Percentiles rank a stretch among this genome's conserved stretches.
phyloP scores from a whole-genome alignment of 1,140 invertebrate species.

The Drosophila trapezifrons region DNA sequence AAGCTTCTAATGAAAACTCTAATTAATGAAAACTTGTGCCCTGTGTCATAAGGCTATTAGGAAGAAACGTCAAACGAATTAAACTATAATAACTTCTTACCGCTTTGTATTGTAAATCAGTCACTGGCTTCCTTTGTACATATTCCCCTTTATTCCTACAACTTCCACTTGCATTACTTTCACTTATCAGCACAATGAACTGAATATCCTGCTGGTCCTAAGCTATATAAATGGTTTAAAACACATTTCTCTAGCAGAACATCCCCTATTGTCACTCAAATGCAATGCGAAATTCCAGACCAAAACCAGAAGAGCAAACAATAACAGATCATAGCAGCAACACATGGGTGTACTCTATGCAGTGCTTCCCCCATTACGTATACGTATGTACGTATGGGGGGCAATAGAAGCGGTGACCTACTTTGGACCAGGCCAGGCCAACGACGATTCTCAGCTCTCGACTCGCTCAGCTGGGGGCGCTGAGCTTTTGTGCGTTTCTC shows the following conservation, averaged over 20 bases:
- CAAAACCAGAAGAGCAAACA: conserved; percentile 30
- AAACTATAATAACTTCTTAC: neutral
- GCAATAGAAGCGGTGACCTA: conserved; percentile 48
- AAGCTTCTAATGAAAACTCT: too few species aligned
- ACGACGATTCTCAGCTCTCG: conserved; percentile 23
- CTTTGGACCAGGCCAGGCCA: conserved; percentile 24
- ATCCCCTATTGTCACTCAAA: conserved; percentile 23
- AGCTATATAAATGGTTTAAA: conserved; percentile 1
- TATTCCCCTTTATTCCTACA: neutral
- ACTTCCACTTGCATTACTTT: neutral
- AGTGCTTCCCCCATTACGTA: conserved; percentile 20
- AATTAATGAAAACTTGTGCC: too few species aligned
- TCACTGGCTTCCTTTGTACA: neutral
- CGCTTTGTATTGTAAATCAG: neutral
- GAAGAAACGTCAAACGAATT: too few species aligned
- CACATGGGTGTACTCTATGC: conserved; percentile 27
- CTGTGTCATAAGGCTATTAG: too few species aligned
- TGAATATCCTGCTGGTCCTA: neutral
- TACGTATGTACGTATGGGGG: conserved; percentile 29
- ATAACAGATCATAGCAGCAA: conserved; percentile 40
- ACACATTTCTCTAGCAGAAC: neutral
- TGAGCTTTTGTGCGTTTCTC: conserved; percentile 40
- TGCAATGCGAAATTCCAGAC: conserved; percentile 22
- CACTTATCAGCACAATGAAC: neutral
- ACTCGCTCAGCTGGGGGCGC: conserved; percentile 17